These are phyloP conservation scores for Elysia crispata DNA, from an alignment of 2,888 invertebrate species.

Conservation along the genomic window DNA sequence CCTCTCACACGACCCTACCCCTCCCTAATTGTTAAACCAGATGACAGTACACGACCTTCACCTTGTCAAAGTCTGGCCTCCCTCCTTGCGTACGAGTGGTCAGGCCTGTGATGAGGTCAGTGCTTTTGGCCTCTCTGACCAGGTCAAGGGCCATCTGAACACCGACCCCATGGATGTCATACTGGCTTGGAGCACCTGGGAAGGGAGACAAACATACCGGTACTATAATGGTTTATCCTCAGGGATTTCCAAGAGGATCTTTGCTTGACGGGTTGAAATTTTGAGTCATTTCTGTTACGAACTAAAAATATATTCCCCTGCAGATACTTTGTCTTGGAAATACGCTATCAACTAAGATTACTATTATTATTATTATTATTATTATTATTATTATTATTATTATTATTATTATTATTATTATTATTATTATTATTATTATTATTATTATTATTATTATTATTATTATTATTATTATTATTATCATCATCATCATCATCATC, in stretches of 20 bases:
- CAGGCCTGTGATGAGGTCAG: constrained; percentile 93
- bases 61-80: constrained; percentile 94
- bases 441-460: constrained; percentile 6
- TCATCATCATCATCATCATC: not conserved
- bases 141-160: constrained; percentile 93
- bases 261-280: not conserved
- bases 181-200: constrained; percentile 88
- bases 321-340: too few relatives aligned
- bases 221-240: not conserved
- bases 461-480: not conserved
- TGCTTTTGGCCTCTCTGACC: constrained; percentile 89
- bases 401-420: not conserved
- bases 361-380: not conserved
- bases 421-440: not conserved
- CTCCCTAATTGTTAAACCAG: too few relatives aligned
- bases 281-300: too few relatives aligned
- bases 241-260: not conserved
- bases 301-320: too few relatives aligned
- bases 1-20: too few relatives aligned
- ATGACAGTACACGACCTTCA: not conserved
- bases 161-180: constrained; percentile 95
- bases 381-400: constrained; percentile 6
- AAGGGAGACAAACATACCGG: not conserved
- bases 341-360: too few relatives aligned
- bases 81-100: constrained; percentile 96